These are phyloP conservation scores for Lycophotia porphyrea DNA, from an alignment of 2,888 invertebrate species.

Conservation along the genomic window DNA sequence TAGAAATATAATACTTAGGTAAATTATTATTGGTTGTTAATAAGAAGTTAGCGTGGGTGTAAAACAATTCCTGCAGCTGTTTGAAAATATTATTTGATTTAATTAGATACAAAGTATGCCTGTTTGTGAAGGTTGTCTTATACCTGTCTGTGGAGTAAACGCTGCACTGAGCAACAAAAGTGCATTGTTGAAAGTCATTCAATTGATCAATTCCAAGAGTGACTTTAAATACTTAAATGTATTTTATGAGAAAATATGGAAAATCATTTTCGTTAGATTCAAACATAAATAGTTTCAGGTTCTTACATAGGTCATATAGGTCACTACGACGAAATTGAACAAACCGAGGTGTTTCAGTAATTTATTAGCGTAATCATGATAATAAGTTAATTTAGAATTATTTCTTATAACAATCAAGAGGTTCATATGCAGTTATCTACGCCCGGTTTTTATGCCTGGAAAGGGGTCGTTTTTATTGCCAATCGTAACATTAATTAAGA, in stretches of 20 bases:
- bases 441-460: constrained; percentile 17
- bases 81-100: not conserved
- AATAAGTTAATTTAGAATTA: not conserved
- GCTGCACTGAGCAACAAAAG: not conserved
- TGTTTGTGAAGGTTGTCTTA: not conserved
- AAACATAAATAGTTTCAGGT: not conserved
- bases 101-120: constrained; percentile 3
- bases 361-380: not conserved
- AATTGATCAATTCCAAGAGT: not conserved
- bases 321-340: not conserved
- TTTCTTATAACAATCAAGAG: constrained; percentile 10
- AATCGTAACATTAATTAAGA: constrained; percentile 44
- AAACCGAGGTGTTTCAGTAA: not conserved
- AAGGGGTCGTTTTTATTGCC: constrained; percentile 33
- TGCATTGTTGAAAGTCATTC: not conserved
- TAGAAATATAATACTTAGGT: constrained; percentile 11
- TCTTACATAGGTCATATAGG: not conserved
- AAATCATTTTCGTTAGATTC: not conserved
- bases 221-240: not conserved
- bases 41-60: not conserved
- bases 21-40: not conserved
- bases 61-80: constrained; percentile 3
- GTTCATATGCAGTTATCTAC: constrained; percentile 19
- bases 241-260: not conserved
- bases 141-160: not conserved